A percentile compares a stretch with the other conserved stretches of the same genome.
phyloP scores from a whole-genome alignment of 2,113 vertebrate species.

The Blennius ocellaris region DNA sequence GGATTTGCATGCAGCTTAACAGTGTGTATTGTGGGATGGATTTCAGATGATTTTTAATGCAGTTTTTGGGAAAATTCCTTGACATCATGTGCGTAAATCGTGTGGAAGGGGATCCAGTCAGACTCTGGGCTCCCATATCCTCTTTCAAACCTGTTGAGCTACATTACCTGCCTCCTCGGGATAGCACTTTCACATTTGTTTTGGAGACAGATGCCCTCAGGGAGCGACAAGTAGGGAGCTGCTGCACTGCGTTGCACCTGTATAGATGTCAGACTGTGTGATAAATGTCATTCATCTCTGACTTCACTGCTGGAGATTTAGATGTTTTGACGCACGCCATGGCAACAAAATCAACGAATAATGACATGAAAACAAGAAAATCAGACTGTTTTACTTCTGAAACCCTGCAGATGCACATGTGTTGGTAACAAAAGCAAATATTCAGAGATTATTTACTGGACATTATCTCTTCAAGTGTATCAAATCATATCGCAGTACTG shows the following conservation, averaged over 20 bases:
- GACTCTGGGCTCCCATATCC: constrained; percentile 2
- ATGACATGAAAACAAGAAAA: no score
- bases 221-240: no score
- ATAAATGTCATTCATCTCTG: no score
- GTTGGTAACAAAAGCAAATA: background rate
- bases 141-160: constrained; percentile 42
- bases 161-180: constrained; percentile 46
- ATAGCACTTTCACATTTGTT: constrained; percentile 51
- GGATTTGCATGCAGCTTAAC: background rate
- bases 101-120: background rate
- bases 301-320: no score
- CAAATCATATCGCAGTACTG: no score
- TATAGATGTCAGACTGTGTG: no score
- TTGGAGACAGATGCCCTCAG: constrained; percentile 41
- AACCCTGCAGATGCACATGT: background rate
- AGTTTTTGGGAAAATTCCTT: constrained; percentile 3
- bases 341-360: no score
- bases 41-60: background rate
- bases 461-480: no score
- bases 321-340: no score
- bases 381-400: background rate
- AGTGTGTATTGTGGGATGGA: background rate
- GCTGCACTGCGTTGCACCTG: no score
- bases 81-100: background rate
- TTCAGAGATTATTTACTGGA: no score